These are phyloP conservation scores for Elanus axillaris DNA, from an alignment of 2,113 vertebrate genomes.

Conservation along the genomic window DNA sequence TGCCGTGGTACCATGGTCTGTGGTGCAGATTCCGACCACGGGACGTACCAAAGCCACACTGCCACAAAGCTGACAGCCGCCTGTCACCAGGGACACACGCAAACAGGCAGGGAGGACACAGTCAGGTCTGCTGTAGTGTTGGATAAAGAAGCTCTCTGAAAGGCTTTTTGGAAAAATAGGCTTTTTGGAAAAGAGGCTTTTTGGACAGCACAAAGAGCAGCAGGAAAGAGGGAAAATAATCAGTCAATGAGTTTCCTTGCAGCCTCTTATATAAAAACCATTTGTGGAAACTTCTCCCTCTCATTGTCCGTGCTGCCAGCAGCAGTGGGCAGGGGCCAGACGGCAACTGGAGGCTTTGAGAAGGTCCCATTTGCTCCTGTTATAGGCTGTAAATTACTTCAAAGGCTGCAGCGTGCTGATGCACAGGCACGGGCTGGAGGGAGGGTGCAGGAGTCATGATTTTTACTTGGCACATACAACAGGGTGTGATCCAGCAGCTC, in stretches of 20 bases:
- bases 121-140: accelerated
- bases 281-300: background rate
- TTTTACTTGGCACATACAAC: background rate
- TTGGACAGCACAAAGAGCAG: background rate
- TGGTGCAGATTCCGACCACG: background rate
- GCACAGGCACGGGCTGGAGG: background rate
- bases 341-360: background rate
- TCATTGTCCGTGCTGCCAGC: background rate
- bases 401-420: background rate
- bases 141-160: background rate
- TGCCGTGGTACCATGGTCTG: background rate
- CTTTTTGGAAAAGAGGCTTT: background rate
- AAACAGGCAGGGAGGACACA: background rate
- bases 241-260: background rate
- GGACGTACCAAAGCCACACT: background rate
- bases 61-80: background rate
- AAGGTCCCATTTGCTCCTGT: background rate
- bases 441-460: background rate
- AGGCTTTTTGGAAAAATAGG: background rate
- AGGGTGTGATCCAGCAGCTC: background rate
- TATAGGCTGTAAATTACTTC: background rate
- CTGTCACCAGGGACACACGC: background rate
- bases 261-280: background rate
- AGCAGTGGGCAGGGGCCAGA: background rate
- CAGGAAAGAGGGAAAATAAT: background rate